Evolutionary conservation across 2,888 invertebrate species (phyloP), one percentile per base, ranked within the genome.

Genomic region (Drosophila neotestacea): DNA sequence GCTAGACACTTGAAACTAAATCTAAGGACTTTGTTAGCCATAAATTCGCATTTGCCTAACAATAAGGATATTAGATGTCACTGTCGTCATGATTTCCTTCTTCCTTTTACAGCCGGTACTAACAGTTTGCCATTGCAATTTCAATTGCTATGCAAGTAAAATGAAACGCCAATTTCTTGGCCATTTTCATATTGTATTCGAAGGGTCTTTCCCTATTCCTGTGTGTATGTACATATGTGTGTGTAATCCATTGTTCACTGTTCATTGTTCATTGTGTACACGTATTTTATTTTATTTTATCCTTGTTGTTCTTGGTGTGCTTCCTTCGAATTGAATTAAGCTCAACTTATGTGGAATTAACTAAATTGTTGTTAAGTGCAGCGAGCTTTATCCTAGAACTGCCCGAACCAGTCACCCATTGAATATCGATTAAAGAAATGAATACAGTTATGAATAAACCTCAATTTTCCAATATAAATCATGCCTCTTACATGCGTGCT

Each of bases 21-120:
- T 85, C 72, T 79, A 74, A 79, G 79, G 73, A 82, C 77, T 79
- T 84, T 85, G 87, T 81, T 87, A 74, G 87, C 85, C 71, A 88
- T 84, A 87, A 85, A 87, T 88, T 87, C 73, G 58, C 70, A 70
- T 70, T 69, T 55, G 60, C 27, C 89, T 71, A 81, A 89, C 87
- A 89, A 87, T 87, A 85, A 87, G 82, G 89, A 85, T 85, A 85
- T 85, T 87, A 82, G 77, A 87, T 85, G 85, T 87, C 89, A 85
- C 66, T 77, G 77, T 72, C 73, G 68, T 70, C 70, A 70, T 84
- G 85, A 74, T 77, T 71, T 63, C 71, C 65, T 61, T 39, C 34
- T 48, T 52, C 61, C 22, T 27, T 11, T 34, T 38, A 34, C 7
- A 34, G 7, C 11, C 10, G 27, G 39, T 46, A 28, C 46, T 39